These are phyloP conservation scores for Coenobita brevimanus DNA, from an alignment of 1,140 invertebrate genomes.

Conservation along the genomic window DNA sequence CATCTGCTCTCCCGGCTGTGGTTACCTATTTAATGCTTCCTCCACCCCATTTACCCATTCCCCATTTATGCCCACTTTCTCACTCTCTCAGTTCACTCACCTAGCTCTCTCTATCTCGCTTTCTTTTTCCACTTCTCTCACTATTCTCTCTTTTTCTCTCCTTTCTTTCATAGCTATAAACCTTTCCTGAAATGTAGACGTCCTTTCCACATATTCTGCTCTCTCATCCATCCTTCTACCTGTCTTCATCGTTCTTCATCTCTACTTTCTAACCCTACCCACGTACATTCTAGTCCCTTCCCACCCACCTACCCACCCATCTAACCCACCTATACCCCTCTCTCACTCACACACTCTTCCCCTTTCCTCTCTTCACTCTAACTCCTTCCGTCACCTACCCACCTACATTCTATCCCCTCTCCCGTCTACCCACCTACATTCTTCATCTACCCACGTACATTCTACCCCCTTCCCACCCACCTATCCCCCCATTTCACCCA, in stretches of 20 bases:
- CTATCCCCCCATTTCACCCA: background rate
- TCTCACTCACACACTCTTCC: background rate
- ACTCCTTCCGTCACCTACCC: background rate
- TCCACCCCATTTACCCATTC: too few species aligned
- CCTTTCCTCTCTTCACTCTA: background rate
- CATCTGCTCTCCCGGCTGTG: too few species aligned
- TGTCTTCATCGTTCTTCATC: background rate
- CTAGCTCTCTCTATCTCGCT: background rate
- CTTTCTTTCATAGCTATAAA: background rate
- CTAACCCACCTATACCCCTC: background rate
- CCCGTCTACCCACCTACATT: background rate
- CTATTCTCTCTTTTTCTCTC: background rate
- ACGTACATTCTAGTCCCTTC: too few species aligned
- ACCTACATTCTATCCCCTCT: too few species aligned
- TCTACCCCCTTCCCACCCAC: too few species aligned
- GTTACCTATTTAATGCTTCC: too few species aligned
- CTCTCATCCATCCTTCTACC: background rate
- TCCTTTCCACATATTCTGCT: background rate
- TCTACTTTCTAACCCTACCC: too few species aligned
- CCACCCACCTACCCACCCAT: too few species aligned
- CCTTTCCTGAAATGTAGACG: background rate
- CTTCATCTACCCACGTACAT: too few species aligned
- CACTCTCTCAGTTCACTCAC: background rate
- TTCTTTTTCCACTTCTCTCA: background rate
- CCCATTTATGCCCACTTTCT: background rate